Conservation (phyloP, 1,140 invertebrate genomes). For the Cyrtorhinus lividipennis region DNA sequence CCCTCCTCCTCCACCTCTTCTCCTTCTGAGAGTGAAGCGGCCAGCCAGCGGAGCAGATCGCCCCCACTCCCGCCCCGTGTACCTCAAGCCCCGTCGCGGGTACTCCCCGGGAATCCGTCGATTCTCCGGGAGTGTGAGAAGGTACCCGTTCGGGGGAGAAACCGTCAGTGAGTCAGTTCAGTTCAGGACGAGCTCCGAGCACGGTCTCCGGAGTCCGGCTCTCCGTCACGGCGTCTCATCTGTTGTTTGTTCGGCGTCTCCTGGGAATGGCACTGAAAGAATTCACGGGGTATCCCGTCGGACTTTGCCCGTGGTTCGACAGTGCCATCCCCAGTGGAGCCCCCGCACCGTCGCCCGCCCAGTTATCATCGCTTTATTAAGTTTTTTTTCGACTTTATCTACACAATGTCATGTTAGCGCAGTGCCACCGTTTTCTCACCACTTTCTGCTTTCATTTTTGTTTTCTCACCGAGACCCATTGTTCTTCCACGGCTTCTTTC, state of each 20-base stretch:
- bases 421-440: too few relatives aligned
- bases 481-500: too few relatives aligned
- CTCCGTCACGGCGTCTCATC: not conserved
- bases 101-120: too few relatives aligned
- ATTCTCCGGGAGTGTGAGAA: not conserved
- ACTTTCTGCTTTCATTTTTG: not conserved
- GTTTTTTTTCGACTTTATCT: too few relatives aligned
- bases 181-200: not conserved
- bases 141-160: too few relatives aligned
- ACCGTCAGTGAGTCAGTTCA: not conserved
- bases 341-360: too few relatives aligned
- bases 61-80: not conserved
- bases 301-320: constrained; percentile 15
- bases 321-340: constrained; percentile 20
- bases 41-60: constrained; percentile 10
- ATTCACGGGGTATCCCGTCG: constrained; percentile 19
- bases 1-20: too few relatives aligned
- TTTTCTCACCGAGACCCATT: too few relatives aligned
- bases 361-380: too few relatives aligned
- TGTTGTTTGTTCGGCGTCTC: constrained; percentile 4
- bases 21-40: not conserved
- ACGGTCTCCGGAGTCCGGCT: not conserved
- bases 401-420: too few relatives aligned
- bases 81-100: too few relatives aligned
- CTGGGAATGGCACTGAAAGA: constrained; percentile 23